Conservation (phyloP, 35 echinoderm and acorn worm genomes). For the Lytechinus variegatus region DNA sequence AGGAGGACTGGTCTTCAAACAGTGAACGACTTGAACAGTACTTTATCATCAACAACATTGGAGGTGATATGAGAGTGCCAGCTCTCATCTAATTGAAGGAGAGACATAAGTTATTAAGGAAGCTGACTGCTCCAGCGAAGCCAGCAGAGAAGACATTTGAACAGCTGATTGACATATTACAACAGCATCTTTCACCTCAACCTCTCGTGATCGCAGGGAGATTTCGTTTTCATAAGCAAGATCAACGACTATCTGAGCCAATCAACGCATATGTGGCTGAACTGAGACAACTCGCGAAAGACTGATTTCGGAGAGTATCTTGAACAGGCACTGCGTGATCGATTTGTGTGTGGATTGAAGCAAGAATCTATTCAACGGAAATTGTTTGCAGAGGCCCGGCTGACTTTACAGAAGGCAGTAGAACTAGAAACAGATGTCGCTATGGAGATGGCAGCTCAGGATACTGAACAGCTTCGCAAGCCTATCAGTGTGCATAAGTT, state of each 20-base stretch:
- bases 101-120: neutral
- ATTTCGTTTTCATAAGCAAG: neutral
- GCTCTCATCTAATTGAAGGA: neutral
- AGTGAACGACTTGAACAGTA: neutral
- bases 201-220: neutral
- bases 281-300: neutral
- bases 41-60: neutral
- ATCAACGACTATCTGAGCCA: neutral
- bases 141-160: neutral
- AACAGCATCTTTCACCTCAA: neutral
- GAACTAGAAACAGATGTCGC: neutral
- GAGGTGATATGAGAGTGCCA: neutral
- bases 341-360: neutral
- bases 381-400: neutral
- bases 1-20: neutral
- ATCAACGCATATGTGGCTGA: neutral
- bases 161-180: neutral
- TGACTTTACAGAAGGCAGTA: neutral
- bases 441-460: neutral
- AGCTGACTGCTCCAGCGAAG: neutral
- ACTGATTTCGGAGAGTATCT: neutral
- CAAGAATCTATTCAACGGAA: neutral
- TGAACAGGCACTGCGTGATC: neutral
- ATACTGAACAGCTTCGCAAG: neutral
- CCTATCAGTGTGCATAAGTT: neutral